phyloP scores from a whole-genome alignment of 2,113 vertebrate species.

The Rutilus rutilus region DNA sequence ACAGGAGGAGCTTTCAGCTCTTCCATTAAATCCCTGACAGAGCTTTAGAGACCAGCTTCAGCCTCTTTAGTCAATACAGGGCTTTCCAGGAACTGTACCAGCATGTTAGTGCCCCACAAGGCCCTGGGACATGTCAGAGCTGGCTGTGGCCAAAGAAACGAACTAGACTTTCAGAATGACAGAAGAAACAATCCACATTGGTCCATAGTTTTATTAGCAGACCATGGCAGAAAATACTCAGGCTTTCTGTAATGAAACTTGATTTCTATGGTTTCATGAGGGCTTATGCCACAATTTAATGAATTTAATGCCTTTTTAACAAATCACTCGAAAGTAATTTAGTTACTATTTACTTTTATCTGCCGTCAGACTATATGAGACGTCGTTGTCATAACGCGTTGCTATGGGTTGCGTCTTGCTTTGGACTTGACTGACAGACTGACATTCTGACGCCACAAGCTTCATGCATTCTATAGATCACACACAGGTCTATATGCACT shows the following conservation, averaged over 20 bases:
- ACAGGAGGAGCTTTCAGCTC: constrained; percentile 6
- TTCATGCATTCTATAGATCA: too few species aligned
- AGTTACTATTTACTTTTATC: too few species aligned
- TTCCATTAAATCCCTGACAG: constrained; percentile 26
- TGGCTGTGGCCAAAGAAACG: not conserved
- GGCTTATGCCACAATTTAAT: not conserved
- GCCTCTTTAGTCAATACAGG: not conserved
- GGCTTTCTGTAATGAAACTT: not conserved
- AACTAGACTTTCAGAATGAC: not conserved
- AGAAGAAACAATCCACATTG: not conserved
- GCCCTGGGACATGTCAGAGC: not conserved
- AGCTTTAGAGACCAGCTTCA: not conserved
- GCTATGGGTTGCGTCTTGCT: too few species aligned
- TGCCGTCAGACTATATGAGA: too few species aligned
- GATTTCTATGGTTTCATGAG: not conserved
- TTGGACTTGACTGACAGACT: too few species aligned
- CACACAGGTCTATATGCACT: too few species aligned
- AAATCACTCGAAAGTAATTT: too few species aligned
- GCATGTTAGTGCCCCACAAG: not conserved
- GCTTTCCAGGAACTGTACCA: constrained; percentile 33
- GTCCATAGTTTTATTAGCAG: not conserved
- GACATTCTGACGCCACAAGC: too few species aligned
- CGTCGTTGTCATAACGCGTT: too few species aligned
- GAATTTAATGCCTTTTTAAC: too few species aligned
- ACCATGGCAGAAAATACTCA: not conserved